A percentile compares a stretch with the other conserved stretches of the same genome.
Conservation (phyloP, 2,888 invertebrate genomes). For the Tuta absoluta region DNA sequence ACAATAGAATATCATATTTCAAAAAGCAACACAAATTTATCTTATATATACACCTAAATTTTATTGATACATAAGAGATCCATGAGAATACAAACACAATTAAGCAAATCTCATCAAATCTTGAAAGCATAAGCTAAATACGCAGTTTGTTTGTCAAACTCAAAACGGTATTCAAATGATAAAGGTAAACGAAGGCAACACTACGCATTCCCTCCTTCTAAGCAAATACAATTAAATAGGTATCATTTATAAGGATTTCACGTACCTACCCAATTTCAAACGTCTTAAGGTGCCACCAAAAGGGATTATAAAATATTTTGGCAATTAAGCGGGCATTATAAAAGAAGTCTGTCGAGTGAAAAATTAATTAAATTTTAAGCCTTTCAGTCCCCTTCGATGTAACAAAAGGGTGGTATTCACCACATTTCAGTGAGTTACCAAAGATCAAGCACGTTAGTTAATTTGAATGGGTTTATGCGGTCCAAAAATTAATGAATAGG, state of each 20-base stretch:
- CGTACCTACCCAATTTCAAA: slow-evolving; percentile 64
- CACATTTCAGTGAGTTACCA: slow-evolving; percentile 75
- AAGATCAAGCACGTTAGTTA: slow-evolving; percentile 73
- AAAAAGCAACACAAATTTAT: not conserved
- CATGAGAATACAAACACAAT: slow-evolving; percentile 18
- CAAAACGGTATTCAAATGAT: slow-evolving; percentile 20
- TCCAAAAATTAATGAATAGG: slow-evolving; percentile 51
- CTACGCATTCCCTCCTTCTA: slow-evolving; percentile 33
- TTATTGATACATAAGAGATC: not conserved
- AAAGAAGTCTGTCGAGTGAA: slow-evolving; percentile 72
- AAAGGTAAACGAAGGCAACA: slow-evolving; percentile 38
- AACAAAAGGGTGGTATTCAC: slow-evolving; percentile 62
- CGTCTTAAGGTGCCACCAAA: slow-evolving; percentile 57
- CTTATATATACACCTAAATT: not conserved
- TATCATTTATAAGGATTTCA: slow-evolving; percentile 49
- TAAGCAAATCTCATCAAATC: slow-evolving; percentile 20
- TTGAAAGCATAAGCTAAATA: slow-evolving; percentile 1
- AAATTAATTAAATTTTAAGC: slow-evolving; percentile 79
- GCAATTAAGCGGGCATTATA: slow-evolving; percentile 68
- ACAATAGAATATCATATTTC: not conserved
- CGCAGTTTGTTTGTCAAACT: not conserved
- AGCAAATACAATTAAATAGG: slow-evolving; percentile 36
- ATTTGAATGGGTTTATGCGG: slow-evolving; percentile 68
- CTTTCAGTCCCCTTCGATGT: slow-evolving; percentile 62
- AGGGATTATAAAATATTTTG: slow-evolving; percentile 70